Base-by-base conservation (phyloP, 2,888 invertebrate species). In the Xestia xanthographa region DNA sequence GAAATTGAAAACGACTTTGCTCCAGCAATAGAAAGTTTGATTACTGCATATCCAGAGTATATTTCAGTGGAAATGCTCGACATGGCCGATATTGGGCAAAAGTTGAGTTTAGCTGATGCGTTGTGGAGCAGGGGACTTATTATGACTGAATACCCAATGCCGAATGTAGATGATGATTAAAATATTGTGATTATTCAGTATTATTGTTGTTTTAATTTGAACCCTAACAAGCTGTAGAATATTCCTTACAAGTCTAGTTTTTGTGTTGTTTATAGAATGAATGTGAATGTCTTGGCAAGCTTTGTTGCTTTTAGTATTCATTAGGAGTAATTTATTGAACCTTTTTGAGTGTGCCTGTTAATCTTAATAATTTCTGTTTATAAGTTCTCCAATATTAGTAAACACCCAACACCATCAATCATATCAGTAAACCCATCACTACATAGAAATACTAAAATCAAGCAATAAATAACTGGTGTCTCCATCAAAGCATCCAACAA, bases 111-210 rank as follows among this genome's bases (percentile, higher is more conserved):
- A 75, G 98, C 97, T 5, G 97, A 97, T 76, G 97, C 98, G 70
- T 94, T 99, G 72, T 99, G 99, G 98, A 98, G 98, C 88, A 97
- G 97, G 85, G 98, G 98, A 0, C 94, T 99, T 14, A 92, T 99
- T 14, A 97, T 98, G 95, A 98, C 98, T 5, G 97, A 97, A 83
- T 95, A 96, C 83, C 98, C 97, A 50, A 92, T 97, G 82, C 95
- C 96, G 53, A 93, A 91, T 80, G 89, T 96, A 82, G 96, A 95
- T 80, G 95, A 95, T 89, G 93, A 95, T 89, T 95, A 91, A 93
- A 72, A 65, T 5, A 9, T 1, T 43, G 20, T 70, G 20, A 26
- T 48, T 66, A 71, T 56, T 22, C 12, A 88, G 79, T 76, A 38
- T 66, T 22, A n/a, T 2, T 34, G 12, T 26, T 66, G 3, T 69